Evolutionary conservation across 2,888 invertebrate genomes (phyloP).

Genomic region (Hyposoter dolosus): DNA sequence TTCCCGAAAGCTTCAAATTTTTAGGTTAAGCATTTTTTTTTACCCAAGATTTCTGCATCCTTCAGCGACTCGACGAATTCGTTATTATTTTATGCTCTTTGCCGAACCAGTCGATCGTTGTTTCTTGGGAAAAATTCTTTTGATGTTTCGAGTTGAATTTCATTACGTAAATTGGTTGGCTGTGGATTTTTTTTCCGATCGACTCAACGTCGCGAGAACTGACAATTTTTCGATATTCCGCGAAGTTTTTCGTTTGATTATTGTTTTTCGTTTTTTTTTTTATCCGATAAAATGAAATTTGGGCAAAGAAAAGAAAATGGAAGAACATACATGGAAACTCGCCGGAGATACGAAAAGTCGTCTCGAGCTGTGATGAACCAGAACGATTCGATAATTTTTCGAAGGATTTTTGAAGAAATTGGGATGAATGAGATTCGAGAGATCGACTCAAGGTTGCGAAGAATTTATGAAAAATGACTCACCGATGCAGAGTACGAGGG

Average conservation of each 20-base stretch:
- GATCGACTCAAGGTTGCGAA: too few species aligned
- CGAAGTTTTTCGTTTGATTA: too few species aligned
- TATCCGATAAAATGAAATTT: too few species aligned
- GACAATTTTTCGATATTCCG: too few species aligned
- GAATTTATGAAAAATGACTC: conserved; percentile 25
- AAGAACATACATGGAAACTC: too few species aligned
- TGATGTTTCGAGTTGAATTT: background rate
- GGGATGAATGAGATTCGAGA: too few species aligned
- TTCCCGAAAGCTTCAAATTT: background rate
- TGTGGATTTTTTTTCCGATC: background rate
- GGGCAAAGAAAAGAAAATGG: too few species aligned
- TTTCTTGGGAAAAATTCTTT: background rate
- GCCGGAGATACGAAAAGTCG: too few species aligned
- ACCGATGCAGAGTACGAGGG: conserved; percentile 67
- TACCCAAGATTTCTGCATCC: background rate
- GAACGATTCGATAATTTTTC: too few species aligned
- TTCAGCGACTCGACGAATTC: background rate
- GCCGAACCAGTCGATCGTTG: background rate
- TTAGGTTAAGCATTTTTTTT: background rate
- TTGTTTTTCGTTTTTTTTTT: too few species aligned
- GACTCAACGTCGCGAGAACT: background rate
- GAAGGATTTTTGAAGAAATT: too few species aligned
- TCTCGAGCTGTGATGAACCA: too few species aligned
- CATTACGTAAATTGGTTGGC: background rate
- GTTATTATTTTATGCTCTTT: background rate